Evolutionary conservation across 2,797 vertebrate species (phyloP).

Genomic region (Cirrhinus molitorella): DNA sequence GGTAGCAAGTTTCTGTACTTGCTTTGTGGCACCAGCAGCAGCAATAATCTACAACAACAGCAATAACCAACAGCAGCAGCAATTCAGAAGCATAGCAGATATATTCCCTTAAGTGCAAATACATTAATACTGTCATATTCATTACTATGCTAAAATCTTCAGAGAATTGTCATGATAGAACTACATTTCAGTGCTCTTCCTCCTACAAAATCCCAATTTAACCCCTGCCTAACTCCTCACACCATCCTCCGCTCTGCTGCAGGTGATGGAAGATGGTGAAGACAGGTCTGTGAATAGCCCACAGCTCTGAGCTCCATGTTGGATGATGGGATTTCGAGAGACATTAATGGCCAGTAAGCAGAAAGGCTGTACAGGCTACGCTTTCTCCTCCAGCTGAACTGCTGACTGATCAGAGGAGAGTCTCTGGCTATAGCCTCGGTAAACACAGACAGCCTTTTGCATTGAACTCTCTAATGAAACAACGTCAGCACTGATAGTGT

Average conservation of each 20-base stretch:
- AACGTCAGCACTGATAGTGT: slow-evolving; percentile 39
- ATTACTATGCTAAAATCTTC: no score
- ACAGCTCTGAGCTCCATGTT: slow-evolving; percentile 15
- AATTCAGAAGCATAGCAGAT: no score
- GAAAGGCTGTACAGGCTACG: slow-evolving; percentile 16
- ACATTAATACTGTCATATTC: no score
- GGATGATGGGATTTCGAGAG: slow-evolving; percentile 50
- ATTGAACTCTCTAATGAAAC: slow-evolving; percentile 36
- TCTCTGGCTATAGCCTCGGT: slow-evolving; percentile 32
- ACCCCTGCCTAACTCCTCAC: background rate
- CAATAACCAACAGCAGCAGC: no score
- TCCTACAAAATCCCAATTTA: background rate
- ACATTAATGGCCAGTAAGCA: slow-evolving; percentile 46
- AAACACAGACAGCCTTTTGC: slow-evolving; percentile 50
- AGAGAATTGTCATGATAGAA: no score
- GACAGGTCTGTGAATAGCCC: slow-evolving; percentile 41
- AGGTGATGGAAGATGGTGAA: slow-evolving; percentile 44
- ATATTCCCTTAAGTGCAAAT: no score
- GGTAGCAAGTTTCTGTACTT: no score
- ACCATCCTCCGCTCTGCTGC: slow-evolving; percentile 26
- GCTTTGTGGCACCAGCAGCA: no score
- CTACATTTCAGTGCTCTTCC: background rate
- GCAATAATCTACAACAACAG: no score
- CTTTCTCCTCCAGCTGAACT: slow-evolving; percentile 42
- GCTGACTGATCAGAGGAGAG: slow-evolving; percentile 44